A percentile compares a stretch with the other conserved stretches of the same genome.
Conservation (phyloP, 2,888 invertebrate genomes). For the Agrilus biguttatus region DNA sequence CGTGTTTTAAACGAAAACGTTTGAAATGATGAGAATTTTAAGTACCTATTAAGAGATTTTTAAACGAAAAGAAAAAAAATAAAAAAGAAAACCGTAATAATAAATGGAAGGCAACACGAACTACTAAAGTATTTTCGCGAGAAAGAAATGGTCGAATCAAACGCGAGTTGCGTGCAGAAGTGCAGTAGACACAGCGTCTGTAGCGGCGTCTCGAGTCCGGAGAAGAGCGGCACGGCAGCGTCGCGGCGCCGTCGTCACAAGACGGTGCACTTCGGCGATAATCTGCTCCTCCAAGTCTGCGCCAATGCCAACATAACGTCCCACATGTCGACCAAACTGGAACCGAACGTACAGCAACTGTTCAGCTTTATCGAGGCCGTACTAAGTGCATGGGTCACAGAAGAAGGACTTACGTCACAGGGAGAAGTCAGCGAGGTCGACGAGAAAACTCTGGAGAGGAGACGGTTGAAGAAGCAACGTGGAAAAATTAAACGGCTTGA, state of each 20-base stretch:
- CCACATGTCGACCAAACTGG: constrained; percentile 39
- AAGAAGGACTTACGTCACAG: constrained; percentile 55
- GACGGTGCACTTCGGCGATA: constrained; percentile 67
- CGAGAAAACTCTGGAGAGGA: constrained; percentile 44
- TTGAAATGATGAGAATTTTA: no score
- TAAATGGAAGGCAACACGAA: no score
- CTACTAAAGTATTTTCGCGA: constrained; percentile 2
- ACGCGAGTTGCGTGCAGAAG: constrained; percentile 24
- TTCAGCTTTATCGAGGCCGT: constrained; percentile 72
- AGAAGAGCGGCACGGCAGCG: constrained; percentile 29
- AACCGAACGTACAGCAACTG: constrained; percentile 65
- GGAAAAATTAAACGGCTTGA: constrained; percentile 52
- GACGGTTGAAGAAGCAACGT: constrained; percentile 45
- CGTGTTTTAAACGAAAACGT: no score
- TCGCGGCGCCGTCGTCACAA: constrained; percentile 60
- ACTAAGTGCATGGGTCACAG: constrained; percentile 64
- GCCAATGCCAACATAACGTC: constrained; percentile 48
- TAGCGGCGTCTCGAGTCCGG: constrained; percentile 28
- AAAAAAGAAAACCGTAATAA: no score
- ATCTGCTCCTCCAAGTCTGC: constrained; percentile 58
- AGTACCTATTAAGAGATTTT: no score
- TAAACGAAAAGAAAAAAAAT: no score
- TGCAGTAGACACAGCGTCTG: constrained; percentile 23
- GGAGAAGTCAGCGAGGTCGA: constrained; percentile 62
- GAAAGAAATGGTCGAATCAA: constrained; percentile 31